A percentile compares a stretch with the other conserved stretches of the same genome.
These are phyloP conservation scores for Hirudo medicinalis DNA, from an alignment of 1,140 invertebrate species.

Conservation along the genomic window DNA sequence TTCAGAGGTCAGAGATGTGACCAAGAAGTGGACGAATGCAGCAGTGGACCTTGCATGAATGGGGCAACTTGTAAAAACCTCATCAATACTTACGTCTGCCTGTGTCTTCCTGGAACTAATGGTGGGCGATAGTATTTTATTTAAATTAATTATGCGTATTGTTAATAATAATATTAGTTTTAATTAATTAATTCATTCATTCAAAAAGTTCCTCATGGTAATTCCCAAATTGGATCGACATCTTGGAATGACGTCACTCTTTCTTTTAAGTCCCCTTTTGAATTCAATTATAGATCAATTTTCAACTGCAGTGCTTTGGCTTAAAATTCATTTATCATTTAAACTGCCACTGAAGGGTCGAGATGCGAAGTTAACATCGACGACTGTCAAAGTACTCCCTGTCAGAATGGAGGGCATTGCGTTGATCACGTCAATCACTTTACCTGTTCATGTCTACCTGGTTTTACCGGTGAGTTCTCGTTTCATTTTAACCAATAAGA, in stretches of 20 bases:
- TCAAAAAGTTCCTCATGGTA: too few species aligned
- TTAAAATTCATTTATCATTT: too few species aligned
- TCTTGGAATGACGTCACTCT: too few species aligned
- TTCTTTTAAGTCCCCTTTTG: too few species aligned
- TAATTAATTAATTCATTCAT: too few species aligned
- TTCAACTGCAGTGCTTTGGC: too few species aligned
- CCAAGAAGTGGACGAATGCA: conserved; percentile 33
- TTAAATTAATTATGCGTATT: too few species aligned
- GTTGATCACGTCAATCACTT: conserved; percentile 30
- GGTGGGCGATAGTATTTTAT: conserved; percentile 10
- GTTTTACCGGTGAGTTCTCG: conserved; percentile 42
- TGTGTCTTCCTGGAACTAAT: conserved; percentile 12
- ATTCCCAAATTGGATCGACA: too few species aligned
- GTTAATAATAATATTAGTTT: too few species aligned
- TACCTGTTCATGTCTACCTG: conserved; percentile 58
- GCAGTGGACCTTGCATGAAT: conserved; percentile 34
- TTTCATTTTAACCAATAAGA: too few species aligned
- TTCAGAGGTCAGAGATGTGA: conserved; percentile 35
- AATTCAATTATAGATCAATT: too few species aligned
- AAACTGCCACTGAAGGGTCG: background rate
- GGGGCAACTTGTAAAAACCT: conserved; percentile 21
- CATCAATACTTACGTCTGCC: conserved; percentile 6
- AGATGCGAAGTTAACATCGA: conserved; percentile 2
- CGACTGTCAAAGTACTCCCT: background rate
- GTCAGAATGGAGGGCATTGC: background rate